These are phyloP conservation scores for Orchestes rusci DNA, from an alignment of 2,888 invertebrate genomes.

Conservation along the genomic window DNA sequence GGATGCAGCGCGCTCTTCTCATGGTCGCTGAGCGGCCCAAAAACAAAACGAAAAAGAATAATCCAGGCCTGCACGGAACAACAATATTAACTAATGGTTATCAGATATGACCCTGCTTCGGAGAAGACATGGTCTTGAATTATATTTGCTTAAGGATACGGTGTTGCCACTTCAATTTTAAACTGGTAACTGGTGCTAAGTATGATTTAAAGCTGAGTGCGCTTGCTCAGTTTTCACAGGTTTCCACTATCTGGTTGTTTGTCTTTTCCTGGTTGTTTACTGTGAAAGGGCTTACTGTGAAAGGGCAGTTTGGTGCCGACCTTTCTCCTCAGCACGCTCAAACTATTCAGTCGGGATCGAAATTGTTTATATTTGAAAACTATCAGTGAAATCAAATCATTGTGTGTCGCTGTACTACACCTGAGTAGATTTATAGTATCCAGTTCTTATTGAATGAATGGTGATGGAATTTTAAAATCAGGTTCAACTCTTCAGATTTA, in stretches of 20 bases:
- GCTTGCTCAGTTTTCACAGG: no score
- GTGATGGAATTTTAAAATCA: no score
- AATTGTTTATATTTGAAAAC: neutral
- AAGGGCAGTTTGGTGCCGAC: neutral
- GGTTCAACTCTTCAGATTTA: no score
- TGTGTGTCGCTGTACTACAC: no score
- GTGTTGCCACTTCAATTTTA: constrained; percentile 17
- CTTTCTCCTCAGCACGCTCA: neutral
- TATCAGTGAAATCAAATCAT: no score
- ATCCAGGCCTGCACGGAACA: constrained; percentile 23
- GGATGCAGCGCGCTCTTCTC: constrained; percentile 5
- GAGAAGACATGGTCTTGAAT: constrained; percentile 21
- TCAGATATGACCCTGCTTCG: constrained; percentile 22
- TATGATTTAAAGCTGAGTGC: no score
- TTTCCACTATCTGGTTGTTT: no score
- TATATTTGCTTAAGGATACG: constrained; percentile 13
- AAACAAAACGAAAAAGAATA: constrained; percentile 17
- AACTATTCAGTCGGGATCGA: neutral
- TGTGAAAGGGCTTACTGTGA: no score
- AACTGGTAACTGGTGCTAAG: no score
- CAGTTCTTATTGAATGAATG: no score
- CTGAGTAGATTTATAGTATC: no score
- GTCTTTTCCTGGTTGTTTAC: no score
- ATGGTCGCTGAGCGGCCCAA: constrained; percentile 5
- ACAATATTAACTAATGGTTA: constrained; percentile 24